phyloP scores from a whole-genome alignment of 2,113 vertebrate species.

The Siniperca knerii region DNA sequence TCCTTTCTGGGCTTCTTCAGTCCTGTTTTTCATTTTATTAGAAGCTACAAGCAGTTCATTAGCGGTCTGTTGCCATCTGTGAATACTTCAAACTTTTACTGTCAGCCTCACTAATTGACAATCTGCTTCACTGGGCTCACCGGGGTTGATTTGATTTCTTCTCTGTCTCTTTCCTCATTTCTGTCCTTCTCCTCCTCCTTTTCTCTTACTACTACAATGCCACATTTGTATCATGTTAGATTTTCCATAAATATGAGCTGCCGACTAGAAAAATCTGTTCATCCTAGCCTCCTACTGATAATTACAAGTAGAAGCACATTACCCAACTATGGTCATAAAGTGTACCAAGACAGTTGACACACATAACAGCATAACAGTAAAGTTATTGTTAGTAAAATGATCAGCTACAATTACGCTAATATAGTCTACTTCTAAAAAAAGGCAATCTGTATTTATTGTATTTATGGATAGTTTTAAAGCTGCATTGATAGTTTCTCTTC shows the following conservation, averaged over 20 bases:
- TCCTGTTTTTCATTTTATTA: conserved; percentile 48
- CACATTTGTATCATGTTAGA: conserved; percentile 5
- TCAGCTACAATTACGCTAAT: background rate
- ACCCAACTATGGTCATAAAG: background rate
- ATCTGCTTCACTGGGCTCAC: conserved; percentile 62
- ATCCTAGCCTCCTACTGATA: background rate
- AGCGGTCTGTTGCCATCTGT: conserved; percentile 59
- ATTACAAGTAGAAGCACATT: background rate
- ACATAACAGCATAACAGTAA: background rate
- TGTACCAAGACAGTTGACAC: background rate
- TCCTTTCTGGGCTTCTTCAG: conserved; percentile 16
- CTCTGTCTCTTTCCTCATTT: conserved; percentile 39
- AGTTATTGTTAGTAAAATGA: background rate
- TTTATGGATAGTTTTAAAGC: background rate
- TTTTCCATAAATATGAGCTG: background rate
- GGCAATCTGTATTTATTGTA: background rate
- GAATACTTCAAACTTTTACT: conserved; percentile 69
- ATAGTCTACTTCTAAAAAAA: background rate
- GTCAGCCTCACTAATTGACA: conserved; percentile 67
- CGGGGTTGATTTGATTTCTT: conserved; percentile 63
- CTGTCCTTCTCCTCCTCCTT: background rate
- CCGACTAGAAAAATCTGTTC: conserved; percentile 1
- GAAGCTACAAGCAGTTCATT: conserved; percentile 57
- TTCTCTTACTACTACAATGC: background rate
- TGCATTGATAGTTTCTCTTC: background rate